Evolutionary conservation across 2,888 invertebrate genomes (phyloP).

Genomic region (Drosophila setosimentum): DNA sequence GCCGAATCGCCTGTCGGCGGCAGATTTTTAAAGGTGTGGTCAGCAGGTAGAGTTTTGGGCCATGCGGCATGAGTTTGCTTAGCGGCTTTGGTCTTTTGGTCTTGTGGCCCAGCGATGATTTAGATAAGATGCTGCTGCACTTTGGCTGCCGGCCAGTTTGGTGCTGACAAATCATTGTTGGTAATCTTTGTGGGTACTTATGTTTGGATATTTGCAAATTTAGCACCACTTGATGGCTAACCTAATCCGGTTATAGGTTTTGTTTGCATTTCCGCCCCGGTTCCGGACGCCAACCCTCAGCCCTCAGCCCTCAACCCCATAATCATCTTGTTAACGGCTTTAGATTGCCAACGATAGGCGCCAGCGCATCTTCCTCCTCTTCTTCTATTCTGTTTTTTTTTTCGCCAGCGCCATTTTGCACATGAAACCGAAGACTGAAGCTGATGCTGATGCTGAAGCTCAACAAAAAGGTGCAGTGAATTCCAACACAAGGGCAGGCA

Average conservation of each 20-base stretch:
- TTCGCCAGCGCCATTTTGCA: conserved; percentile 68
- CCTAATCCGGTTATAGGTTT: conserved; percentile 69
- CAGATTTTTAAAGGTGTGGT: conserved; percentile 62
- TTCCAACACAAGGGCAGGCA: conserved; percentile 31
- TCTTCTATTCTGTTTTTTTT: conserved; percentile 43
- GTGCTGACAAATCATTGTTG: conserved; percentile 80
- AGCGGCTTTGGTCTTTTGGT: conserved; percentile 37
- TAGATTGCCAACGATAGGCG: conserved; percentile 64
- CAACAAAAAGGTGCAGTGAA: conserved; percentile 7
- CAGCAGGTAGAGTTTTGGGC: conserved; percentile 43
- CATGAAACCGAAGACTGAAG: conserved; percentile 10
- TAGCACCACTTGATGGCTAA: conserved; percentile 57
- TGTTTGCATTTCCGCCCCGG: conserved; percentile 81
- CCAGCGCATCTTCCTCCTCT: conserved; percentile 23
- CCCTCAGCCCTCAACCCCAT: conserved; percentile 56
- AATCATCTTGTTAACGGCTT: conserved; percentile 79
- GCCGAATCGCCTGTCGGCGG: conserved; percentile 76
- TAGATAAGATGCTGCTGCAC: conserved; percentile 71
- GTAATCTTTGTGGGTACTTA: conserved; percentile 29
- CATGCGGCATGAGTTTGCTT: conserved; percentile 29
- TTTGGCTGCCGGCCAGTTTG: conserved; percentile 49
- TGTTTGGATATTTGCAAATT: conserved; percentile 70
- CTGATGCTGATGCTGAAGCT: conserved; percentile 34
- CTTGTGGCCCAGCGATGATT: conserved; percentile 55
- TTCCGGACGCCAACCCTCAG: conserved; percentile 63